Percentiles rank a stretch among this genome's conserved stretches.
Evolutionary conservation across 2,888 invertebrate species (phyloP).

Genomic region (Catocala sponsa): DNA sequence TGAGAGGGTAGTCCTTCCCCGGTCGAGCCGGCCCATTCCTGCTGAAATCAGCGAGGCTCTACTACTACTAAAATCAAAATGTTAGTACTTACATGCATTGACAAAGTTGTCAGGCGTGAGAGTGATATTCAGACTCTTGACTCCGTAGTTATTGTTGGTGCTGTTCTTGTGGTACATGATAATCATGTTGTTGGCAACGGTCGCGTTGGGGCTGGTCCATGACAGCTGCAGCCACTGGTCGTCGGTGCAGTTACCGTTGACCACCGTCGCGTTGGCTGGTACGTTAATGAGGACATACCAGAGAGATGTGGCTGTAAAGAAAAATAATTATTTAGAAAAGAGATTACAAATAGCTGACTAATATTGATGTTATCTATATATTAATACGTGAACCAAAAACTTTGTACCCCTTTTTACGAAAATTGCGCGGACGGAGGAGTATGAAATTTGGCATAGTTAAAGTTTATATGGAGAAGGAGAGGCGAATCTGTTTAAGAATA

Average conservation of each 20-base stretch:
- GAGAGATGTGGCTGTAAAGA: conserved; percentile 59
- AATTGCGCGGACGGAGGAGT: no score
- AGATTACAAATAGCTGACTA: no score
- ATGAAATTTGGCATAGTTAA: no score
- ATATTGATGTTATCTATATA: no score
- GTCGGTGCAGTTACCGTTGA: conserved; percentile 66
- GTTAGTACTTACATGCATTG: conserved; percentile 68
- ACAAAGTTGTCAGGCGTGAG: conserved; percentile 77
- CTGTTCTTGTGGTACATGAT: conserved; percentile 68
- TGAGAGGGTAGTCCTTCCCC: no score
- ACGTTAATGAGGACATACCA: conserved; percentile 67
- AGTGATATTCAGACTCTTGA: conserved; percentile 68
- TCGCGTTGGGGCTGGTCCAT: conserved; percentile 55
- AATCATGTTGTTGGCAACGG: conserved; percentile 61
- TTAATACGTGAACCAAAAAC: no score
- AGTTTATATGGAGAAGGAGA: no score
- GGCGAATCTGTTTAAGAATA: no score
- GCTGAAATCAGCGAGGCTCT: no score
- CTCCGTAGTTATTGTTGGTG: conserved; percentile 67
- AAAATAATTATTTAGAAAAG: background rate
- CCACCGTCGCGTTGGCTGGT: conserved; percentile 64
- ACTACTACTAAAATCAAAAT: no score
- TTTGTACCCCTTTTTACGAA: no score
- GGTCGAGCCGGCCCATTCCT: no score
- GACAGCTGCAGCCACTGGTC: conserved; percentile 65